Evolutionary conservation across 2,797 vertebrate genomes (phyloP).

Genomic region (Cossypha niveicapilla): DNA sequence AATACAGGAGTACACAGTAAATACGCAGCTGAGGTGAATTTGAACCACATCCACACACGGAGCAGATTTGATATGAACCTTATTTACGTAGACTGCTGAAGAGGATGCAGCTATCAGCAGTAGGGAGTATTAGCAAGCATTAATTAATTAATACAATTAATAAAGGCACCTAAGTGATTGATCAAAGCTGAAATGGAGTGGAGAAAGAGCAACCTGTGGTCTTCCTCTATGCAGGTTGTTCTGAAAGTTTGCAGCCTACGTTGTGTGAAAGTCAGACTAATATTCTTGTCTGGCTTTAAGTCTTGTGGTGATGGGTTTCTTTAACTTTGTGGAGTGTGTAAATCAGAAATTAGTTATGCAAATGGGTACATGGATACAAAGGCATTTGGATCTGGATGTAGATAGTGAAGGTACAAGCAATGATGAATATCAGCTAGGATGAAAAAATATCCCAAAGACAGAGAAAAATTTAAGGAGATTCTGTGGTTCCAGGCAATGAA

Average conservation of each 20-base stretch:
- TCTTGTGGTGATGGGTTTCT: background rate
- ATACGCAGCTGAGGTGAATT: background rate
- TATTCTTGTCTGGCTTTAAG: background rate
- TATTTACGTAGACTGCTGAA: background rate
- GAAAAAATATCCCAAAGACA: background rate
- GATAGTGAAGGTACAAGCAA: background rate
- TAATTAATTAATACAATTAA: background rate
- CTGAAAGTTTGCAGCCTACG: background rate
- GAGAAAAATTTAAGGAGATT: background rate
- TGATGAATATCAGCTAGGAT: background rate
- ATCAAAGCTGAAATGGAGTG: background rate
- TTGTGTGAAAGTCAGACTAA: background rate
- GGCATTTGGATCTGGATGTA: background rate
- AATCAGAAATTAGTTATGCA: background rate
- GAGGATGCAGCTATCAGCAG: background rate
- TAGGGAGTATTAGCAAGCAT: background rate
- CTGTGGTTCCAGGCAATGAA: background rate
- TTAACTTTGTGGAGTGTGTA: background rate
- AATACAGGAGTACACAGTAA: background rate
- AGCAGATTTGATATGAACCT: background rate
- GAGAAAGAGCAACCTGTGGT: background rate
- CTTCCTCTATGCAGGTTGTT: background rate
- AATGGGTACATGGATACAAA: background rate
- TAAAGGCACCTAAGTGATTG: background rate
- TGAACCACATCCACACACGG: accelerated